A percentile compares a stretch with the other conserved stretches of the same genome.
Evolutionary conservation across 2,888 invertebrate genomes (phyloP).

Genomic region (Shargacucullia verbasci): DNA sequence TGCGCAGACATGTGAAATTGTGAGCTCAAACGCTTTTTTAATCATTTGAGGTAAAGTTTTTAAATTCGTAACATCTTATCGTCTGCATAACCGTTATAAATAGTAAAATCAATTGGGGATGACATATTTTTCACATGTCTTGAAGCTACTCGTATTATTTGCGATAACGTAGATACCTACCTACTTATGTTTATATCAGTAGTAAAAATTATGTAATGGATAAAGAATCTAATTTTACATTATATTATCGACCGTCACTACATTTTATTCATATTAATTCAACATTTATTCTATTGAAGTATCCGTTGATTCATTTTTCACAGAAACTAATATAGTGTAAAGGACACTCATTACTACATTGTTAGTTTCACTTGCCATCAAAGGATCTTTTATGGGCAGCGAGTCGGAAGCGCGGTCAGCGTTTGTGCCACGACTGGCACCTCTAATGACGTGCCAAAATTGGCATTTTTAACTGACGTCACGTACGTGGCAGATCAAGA

Average conservation of each 20-base stretch:
- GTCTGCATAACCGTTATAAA: not conserved
- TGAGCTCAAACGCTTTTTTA: slow-evolving; percentile 64
- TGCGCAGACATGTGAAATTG: slow-evolving; percentile 78
- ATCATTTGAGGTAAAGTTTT: slow-evolving; percentile 21
- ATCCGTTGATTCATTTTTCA: slow-evolving; percentile 28
- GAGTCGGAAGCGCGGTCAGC: slow-evolving; percentile 81
- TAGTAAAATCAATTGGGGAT: too few species aligned
- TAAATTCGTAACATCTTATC: slow-evolving; percentile 21
- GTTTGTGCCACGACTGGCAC: slow-evolving; percentile 51
- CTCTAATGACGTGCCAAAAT: slow-evolving; percentile 76
- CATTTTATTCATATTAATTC: too few species aligned
- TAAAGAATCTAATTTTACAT: too few species aligned
- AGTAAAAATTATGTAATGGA: too few species aligned
- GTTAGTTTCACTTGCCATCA: slow-evolving; percentile 64
- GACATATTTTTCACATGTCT: too few species aligned
- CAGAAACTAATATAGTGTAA: slow-evolving; percentile 28
- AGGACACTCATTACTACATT: slow-evolving; percentile 45
- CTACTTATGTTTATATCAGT: too few species aligned
- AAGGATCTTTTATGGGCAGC: slow-evolving; percentile 73
- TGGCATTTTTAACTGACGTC: slow-evolving; percentile 80
- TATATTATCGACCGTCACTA: too few species aligned
- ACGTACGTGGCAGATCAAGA: slow-evolving; percentile 74
- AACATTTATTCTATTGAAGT: too few species aligned
- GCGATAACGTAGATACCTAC: too few species aligned
- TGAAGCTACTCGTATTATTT: too few species aligned